Evolutionary conservation across 2,888 invertebrate species (phyloP).

Genomic region (Mycalesis mineus): DNA sequence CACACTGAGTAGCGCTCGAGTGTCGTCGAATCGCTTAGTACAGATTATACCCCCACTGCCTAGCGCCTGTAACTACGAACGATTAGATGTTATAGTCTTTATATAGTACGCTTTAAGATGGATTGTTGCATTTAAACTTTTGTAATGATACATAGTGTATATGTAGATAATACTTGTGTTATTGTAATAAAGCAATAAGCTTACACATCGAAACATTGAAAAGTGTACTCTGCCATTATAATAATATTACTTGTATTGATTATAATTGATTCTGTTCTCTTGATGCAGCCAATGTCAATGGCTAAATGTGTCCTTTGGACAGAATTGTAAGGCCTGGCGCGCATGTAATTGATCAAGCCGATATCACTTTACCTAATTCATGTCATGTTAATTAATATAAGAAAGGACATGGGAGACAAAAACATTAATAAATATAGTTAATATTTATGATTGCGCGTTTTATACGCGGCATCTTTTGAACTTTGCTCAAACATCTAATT

Average conservation of each 20-base stretch:
- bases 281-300: conserved; percentile 22
- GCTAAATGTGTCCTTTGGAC: conserved; percentile 27
- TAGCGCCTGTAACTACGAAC: conserved; percentile 22
- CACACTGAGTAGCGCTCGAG: conserved; percentile 16
- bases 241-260: neutral
- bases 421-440: too few species aligned
- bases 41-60: conserved; percentile 30
- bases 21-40: conserved; percentile 22
- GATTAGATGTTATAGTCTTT: conserved; percentile 20
- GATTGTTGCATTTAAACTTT: conserved; percentile 30
- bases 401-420: too few species aligned
- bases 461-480: too few species aligned
- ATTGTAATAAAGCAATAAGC: conserved; percentile 18
- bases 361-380: too few species aligned
- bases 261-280: conserved; percentile 25
- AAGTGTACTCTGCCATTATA: conserved; percentile 15
- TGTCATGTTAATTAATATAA: too few species aligned
- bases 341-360: neutral
- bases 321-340: conserved; percentile 8
- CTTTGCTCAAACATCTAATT: too few species aligned
- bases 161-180: conserved; percentile 12
- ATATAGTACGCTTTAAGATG: conserved; percentile 25
- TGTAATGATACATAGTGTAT: conserved; percentile 16
- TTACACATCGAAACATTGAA: conserved; percentile 27
- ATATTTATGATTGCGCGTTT: too few species aligned